Conservation (phyloP, 2,888 invertebrate species). For the Limenitis camilla region DNA sequence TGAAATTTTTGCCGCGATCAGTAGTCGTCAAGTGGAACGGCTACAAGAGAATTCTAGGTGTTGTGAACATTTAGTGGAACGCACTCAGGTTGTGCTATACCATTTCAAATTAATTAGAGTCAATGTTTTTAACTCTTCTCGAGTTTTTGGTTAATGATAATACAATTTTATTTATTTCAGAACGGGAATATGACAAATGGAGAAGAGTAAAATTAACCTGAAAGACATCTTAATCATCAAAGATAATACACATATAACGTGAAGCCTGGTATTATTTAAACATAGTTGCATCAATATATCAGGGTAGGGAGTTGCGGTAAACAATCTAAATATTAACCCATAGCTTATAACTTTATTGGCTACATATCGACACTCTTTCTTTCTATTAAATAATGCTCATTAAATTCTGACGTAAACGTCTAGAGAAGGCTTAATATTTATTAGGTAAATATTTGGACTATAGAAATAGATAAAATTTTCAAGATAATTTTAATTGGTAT, state of each 20-base stretch:
- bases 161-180: constrained; percentile 27
- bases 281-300: no score
- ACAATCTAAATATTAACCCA: constrained; percentile 2
- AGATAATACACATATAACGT: neutral
- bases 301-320: neutral
- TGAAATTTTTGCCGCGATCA: no score
- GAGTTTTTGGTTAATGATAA: neutral
- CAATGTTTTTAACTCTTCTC: no score
- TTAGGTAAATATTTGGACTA: neutral
- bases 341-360: neutral
- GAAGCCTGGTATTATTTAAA: no score
- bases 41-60: no score
- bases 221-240: neutral
- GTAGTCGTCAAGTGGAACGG: no score
- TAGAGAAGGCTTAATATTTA: constrained; percentile 8
- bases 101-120: no score
- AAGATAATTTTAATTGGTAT: neutral
- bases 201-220: constrained; percentile 37
- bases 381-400: neutral
- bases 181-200: constrained; percentile 60
- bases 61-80: no score
- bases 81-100: no score
- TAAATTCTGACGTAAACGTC: neutral
- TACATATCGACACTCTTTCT: constrained; percentile 8
- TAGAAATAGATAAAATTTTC: neutral